Base-by-base conservation (phyloP, 2,888 invertebrate genomes). In the Galerucella nymphaeae region DNA sequence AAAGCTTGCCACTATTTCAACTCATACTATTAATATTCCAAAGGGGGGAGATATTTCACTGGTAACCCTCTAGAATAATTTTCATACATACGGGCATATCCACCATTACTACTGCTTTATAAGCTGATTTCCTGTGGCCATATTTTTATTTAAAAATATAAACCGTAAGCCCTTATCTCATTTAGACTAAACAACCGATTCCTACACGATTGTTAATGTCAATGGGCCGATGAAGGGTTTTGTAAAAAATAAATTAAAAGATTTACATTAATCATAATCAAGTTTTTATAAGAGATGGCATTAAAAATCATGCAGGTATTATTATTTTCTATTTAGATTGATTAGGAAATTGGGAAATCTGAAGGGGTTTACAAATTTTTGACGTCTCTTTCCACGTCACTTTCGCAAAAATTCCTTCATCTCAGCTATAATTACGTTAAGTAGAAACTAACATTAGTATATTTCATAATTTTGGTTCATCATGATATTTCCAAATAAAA, bases 61-160 rank as follows among this genome's bases (percentile, higher is more conserved):
- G 11, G 13, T 16, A 14, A 58, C 66, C 66, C 66, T 59, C 66
- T 66, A 30, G 45, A 66, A 66, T 66, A 66, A 58, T 66, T 58
- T 66, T 66, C n/a, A 53, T 62, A 41, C 48, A 69, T 41, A 53
- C 69, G 50, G 55, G 62, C 50, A 70, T 50, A 65, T 66, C 71
- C 71, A 38, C 71, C 71, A 71, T 71, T 59, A 53, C 57, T 82
- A 82, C 82, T 82, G 81, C 83, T 82, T 48, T 62, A 42, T 41
- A 57, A 59, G 68, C 76, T 75, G 76, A 80, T 66, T 58, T 53
- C 42, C 80, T 77, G 80, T 77, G 74, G 78, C 78, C 78, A 79
- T 75, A 65, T 70, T 63, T 74, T 74, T 72, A 76, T 80, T 78
- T 80, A 80, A 79, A 80, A 81, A 80, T 80, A 79, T 78, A 72